Evolutionary conservation across 37 sponge, comb jelly and placozoan species (phyloP).

Genomic region (Ephydatia muelleri): DNA sequence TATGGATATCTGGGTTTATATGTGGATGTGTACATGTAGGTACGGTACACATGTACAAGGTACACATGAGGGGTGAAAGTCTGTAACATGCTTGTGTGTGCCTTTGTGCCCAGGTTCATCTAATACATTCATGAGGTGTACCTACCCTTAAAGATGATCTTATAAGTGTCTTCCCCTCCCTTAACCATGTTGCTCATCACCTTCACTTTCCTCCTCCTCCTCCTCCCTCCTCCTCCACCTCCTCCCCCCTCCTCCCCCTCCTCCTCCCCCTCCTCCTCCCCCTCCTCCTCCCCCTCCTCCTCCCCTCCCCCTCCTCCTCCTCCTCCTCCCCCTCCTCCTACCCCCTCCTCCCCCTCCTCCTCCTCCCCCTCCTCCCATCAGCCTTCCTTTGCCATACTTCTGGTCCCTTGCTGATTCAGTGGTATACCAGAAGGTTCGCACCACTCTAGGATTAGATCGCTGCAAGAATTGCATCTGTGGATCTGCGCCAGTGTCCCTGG

Average conservation of each 20-base stretch:
- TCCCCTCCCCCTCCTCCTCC: background rate
- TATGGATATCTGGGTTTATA: too few relatives aligned
- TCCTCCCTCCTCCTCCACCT: background rate
- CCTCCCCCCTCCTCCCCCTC: background rate
- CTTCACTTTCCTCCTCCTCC: background rate
- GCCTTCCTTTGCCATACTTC: constrained; percentile 56
- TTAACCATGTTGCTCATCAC: background rate
- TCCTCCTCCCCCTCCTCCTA: background rate
- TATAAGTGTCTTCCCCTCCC: too few relatives aligned
- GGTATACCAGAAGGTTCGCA: constrained; percentile 61
- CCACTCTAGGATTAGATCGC: constrained; percentile 53
- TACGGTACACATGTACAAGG: too few relatives aligned
- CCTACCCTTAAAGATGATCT: too few relatives aligned
- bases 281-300: constrained; percentile 3
- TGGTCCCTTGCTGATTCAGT: constrained; percentile 67
- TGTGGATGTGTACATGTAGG: too few relatives aligned
- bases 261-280: background rate
- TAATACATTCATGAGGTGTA: too few relatives aligned
- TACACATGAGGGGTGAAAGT: too few relatives aligned
- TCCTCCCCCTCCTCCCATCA: constrained; percentile 1
- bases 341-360: background rate
- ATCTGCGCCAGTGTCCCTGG: constrained; percentile 20
- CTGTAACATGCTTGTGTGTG: too few relatives aligned
- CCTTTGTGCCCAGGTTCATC: too few relatives aligned
- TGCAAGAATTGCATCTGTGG: constrained; percentile 40